Conservation (phyloP, 2,797 vertebrate species). For the Danio choprae region DNA sequence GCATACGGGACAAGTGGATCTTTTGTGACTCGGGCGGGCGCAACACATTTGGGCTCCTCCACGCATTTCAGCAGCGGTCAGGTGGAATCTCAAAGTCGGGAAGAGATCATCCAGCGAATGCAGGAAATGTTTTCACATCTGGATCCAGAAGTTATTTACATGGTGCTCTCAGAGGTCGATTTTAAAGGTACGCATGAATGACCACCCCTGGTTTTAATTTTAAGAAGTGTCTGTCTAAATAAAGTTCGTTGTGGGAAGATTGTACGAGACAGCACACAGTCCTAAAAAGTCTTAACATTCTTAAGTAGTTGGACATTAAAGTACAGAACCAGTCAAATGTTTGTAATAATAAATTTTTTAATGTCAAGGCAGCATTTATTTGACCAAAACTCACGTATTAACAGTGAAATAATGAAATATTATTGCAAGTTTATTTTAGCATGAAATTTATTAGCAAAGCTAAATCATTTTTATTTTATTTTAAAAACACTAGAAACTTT, state of each 20-base stretch:
- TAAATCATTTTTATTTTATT: too few relatives aligned
- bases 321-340: not conserved
- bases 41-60: not conserved
- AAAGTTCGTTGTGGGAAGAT: not conserved
- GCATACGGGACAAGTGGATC: conserved; percentile 48
- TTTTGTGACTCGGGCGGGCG: conserved; percentile 32
- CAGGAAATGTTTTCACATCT: conserved; percentile 95
- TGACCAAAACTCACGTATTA: not conserved
- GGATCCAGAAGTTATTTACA: conserved; percentile 92
- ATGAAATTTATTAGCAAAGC: not conserved
- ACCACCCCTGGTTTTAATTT: not conserved
- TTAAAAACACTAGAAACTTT: too few relatives aligned
- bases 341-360: not conserved
- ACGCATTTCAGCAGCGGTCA: not conserved
- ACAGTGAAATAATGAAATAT: too few relatives aligned
- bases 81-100: conserved; percentile 68
- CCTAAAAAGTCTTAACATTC: not conserved
- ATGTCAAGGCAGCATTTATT: not conserved
- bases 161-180: conserved; percentile 94
- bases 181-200: conserved; percentile 86
- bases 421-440: not conserved
- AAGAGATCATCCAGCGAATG: conserved; percentile 84
- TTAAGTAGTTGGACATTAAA: not conserved
- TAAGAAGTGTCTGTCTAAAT: not conserved
- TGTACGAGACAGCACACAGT: not conserved